A percentile compares a stretch with the other conserved stretches of the same genome.
Evolutionary conservation across 2,888 invertebrate genomes (phyloP).

Genomic region (Belgica antarctica): DNA sequence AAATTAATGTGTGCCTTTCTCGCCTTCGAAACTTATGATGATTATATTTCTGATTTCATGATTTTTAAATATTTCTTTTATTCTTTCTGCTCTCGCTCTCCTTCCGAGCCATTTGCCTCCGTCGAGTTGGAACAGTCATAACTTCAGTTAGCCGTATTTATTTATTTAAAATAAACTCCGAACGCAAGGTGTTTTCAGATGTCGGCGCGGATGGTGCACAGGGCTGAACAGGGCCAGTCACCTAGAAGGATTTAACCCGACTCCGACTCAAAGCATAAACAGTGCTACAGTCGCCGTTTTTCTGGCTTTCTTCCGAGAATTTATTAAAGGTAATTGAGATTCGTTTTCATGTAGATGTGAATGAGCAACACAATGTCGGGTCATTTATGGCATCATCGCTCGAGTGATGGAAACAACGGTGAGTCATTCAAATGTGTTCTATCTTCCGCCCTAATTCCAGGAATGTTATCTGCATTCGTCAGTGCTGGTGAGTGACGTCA

Average conservation of each 20-base stretch:
- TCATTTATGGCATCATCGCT: background rate
- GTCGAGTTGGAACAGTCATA: slow-evolving; percentile 37
- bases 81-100: slow-evolving; percentile 10
- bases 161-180: slow-evolving; percentile 40
- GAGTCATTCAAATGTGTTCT: background rate
- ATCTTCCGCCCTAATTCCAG: background rate
- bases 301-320: slow-evolving; percentile 30
- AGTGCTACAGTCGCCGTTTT: background rate
- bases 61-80: slow-evolving; percentile 27
- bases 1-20: slow-evolving; percentile 28
- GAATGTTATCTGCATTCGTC: no score
- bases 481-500: no score
- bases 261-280: background rate
- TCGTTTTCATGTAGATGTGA: background rate
- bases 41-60: slow-evolving; percentile 31
- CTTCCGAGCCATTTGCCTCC: slow-evolving; percentile 3
- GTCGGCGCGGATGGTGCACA: slow-evolving; percentile 4
- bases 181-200: slow-evolving; percentile 43
- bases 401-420: slow-evolving; percentile 1
- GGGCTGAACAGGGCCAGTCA: slow-evolving; percentile 3
- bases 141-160: slow-evolving; percentile 30
- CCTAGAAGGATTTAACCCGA: background rate
- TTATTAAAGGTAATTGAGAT: slow-evolving; percentile 39
- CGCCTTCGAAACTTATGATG: slow-evolving; percentile 31
- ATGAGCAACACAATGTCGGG: background rate